Evolutionary conservation across 2,888 invertebrate genomes (phyloP), one percentile per base, ranked within the genome.

Genomic region (Catotricha subobsoleta): DNA sequence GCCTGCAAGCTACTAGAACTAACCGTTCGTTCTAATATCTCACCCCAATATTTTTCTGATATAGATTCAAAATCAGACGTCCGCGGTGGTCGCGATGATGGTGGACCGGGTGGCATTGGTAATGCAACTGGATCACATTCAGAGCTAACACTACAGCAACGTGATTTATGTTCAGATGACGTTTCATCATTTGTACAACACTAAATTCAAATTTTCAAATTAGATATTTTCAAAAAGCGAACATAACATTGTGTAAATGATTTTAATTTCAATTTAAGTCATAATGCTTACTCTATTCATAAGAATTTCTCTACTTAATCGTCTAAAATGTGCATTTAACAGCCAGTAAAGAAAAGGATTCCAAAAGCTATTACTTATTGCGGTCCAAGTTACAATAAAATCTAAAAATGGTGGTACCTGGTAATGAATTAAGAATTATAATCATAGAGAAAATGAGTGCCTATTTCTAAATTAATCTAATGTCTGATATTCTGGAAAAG

Each of bases 341-440:
- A 86, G 68, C 86, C 86, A 86, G 60, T 84, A 87, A 44, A 87
- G 72, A 56, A 87, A 84, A 2, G 86, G 86, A 61, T 87, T 86
- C 86, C 86, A 86, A 58, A 87, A 81, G 59, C 84, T 84, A 66
- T 86, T 83, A 59, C 84, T 84, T 42, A 86, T 65, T 3, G 86
- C 84, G 50, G 83, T 64, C 86, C 86, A 87, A 39, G 86, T 86
- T 44, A 83, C 81, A 43, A 83, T 66, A 59, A 87, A 87, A 58
- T 87, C 86, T 51, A 87, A 64, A 46, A 78, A 74, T 27, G 80
- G 76, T 2, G 86, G 84, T 45, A 84, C 76, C 72, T 81, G 60
- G 19, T 53, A 50, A 41, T 36, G 39, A 44, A 47, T 44, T 30
- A 34, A 20, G 15, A 28, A 35, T 10, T 15, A 28, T n/a, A n/a